These are phyloP conservation scores for Tipula unca DNA, from an alignment of 2,888 invertebrate species.

Conservation along the genomic window DNA sequence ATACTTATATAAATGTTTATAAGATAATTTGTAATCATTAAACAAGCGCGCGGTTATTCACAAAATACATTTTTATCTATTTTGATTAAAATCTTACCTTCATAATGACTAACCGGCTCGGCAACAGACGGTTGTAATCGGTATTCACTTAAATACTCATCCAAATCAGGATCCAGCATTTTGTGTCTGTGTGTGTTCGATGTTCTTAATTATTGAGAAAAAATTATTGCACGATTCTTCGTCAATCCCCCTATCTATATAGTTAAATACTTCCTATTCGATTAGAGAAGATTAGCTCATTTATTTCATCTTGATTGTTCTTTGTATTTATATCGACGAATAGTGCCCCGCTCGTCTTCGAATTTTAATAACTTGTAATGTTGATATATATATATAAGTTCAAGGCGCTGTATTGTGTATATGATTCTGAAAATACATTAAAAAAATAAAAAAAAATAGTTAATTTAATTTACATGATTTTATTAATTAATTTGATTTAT, in stretches of 20 bases:
- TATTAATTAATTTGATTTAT: background rate
- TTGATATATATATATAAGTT: background rate
- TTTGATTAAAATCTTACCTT: constrained; percentile 31
- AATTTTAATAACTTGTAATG: background rate
- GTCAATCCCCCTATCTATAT: background rate
- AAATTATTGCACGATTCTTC: background rate
- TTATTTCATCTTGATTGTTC: background rate
- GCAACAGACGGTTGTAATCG: constrained; percentile 34
- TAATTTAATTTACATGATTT: background rate
- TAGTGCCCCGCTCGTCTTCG: background rate
- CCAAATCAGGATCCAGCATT: constrained; percentile 36
- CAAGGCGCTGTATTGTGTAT: background rate
- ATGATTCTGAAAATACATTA: background rate
- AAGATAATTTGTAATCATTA: no score
- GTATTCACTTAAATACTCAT: constrained; percentile 39
- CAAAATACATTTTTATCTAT: no score
- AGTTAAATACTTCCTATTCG: background rate
- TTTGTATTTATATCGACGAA: background rate
- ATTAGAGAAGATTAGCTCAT: background rate
- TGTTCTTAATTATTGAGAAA: background rate
- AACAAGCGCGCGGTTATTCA: no score
- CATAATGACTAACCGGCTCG: constrained; percentile 38
- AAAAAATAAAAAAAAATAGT: background rate
- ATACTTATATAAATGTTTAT: no score
- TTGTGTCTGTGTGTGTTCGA: background rate